A percentile compares a stretch with the other conserved stretches of the same genome.
These are phyloP conservation scores for Thalpophila matura DNA, from an alignment of 2,888 invertebrate species.

Conservation along the genomic window DNA sequence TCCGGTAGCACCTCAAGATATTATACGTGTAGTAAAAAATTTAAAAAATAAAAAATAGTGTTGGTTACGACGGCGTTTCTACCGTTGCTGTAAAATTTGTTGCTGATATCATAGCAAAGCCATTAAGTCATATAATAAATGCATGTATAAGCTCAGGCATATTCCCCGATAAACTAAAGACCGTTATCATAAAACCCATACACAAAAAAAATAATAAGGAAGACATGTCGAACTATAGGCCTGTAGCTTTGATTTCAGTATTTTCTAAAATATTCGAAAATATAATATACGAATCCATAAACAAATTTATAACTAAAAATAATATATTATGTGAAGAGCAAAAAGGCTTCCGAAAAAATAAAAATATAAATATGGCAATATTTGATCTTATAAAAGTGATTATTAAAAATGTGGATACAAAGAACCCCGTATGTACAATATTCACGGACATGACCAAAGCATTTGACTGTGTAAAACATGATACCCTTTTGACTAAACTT, in stretches of 20 bases:
- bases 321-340: not conserved
- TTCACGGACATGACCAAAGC: slow-evolving; percentile 11
- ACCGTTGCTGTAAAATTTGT: not conserved
- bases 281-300: not conserved
- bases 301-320: not conserved
- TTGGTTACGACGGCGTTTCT: not conserved
- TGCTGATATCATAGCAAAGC: not conserved
- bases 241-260: slow-evolving; percentile 1
- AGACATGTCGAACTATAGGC: slow-evolving; percentile 4
- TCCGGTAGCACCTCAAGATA: not conserved
- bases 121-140: not conserved
- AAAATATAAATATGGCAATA: not conserved
- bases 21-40: not conserved
- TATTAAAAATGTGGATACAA: not conserved
- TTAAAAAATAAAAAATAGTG: slow-evolving; percentile 1
- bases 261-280: slow-evolving; percentile 7
- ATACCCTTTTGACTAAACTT: not conserved
- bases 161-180: slow-evolving; percentile 2
- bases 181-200: not conserved
- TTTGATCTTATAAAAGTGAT: not conserved
- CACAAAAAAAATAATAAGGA: slow-evolving; percentile 6
- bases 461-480: slow-evolving; percentile 6
- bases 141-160: not conserved
- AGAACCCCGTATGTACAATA: too few species aligned
- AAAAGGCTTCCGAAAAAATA: not conserved